Conservation (phyloP, 2,888 invertebrate genomes). For the Acanthosepion lycidas region DNA sequence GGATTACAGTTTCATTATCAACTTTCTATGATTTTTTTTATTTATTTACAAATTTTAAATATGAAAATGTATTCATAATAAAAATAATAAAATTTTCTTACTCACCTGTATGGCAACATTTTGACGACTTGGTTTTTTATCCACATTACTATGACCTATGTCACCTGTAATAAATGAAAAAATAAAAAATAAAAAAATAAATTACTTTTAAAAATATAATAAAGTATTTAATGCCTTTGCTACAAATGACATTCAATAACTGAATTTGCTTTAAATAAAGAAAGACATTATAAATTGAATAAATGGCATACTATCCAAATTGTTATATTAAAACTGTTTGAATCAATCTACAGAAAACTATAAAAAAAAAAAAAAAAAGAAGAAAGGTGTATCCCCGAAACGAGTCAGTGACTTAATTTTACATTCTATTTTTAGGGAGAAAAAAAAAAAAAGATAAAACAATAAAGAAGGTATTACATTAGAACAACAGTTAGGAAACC, state of each 20-base stretch:
- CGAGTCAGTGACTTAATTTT: neutral
- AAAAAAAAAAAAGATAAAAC: no score
- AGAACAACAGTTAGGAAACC: no score
- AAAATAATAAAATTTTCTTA: neutral
- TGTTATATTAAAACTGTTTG: no score
- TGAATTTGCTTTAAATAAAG: no score
- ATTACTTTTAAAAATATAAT: neutral
- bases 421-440: neutral
- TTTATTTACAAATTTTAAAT: neutral
- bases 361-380: neutral
- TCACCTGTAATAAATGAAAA: conserved; percentile 49
- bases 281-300: no score
- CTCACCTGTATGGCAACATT: conserved; percentile 83
- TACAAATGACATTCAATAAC: neutral
- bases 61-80: neutral
- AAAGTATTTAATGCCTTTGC: neutral
- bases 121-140: conserved; percentile 79
- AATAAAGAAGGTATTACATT: no score
- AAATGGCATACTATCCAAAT: no score
- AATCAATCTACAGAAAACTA: neutral
- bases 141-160: conserved; percentile 52
- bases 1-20: neutral
- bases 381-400: neutral
- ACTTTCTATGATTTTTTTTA: neutral
- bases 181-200: neutral